These are phyloP conservation scores for Patiria miniata DNA, from an alignment of 35 echinoderm and acorn worm genomes.

Conservation along the genomic window DNA sequence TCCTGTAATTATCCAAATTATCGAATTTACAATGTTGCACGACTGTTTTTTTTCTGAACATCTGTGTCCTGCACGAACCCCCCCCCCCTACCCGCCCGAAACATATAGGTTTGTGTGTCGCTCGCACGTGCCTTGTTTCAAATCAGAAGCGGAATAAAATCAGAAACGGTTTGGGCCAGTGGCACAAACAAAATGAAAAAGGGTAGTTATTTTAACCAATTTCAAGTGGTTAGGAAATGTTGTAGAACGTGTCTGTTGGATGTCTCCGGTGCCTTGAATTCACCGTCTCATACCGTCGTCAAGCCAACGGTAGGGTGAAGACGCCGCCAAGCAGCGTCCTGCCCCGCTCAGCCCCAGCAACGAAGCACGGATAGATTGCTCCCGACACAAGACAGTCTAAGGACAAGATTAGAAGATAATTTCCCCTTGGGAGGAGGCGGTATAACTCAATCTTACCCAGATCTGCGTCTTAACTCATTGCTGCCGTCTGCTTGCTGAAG, in stretches of 20 bases:
- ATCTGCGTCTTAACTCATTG: conserved; percentile 11
- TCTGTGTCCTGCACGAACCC: neutral
- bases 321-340: neutral
- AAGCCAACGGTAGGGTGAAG: neutral
- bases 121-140: conserved; percentile 1
- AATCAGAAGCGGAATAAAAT: neutral
- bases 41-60: neutral
- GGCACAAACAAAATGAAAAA: neutral
- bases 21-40: too few species aligned
- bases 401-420: conserved; percentile 1
- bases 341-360: neutral
- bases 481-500: neutral
- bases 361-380: conserved; percentile 14
- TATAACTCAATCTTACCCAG: conserved; percentile 38
- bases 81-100: neutral
- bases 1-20: too few species aligned
- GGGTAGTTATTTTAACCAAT: neutral
- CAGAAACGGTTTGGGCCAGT: neutral
- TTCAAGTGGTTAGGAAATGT: neutral
- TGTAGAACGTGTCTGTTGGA: neutral
- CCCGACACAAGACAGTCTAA: conserved; percentile 12
- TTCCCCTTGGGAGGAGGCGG: neutral
- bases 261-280: neutral
- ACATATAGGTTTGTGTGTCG: neutral
- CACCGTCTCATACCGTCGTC: neutral